Conservation (phyloP, 1,140 invertebrate species). For the Plectus sambesii region DNA sequence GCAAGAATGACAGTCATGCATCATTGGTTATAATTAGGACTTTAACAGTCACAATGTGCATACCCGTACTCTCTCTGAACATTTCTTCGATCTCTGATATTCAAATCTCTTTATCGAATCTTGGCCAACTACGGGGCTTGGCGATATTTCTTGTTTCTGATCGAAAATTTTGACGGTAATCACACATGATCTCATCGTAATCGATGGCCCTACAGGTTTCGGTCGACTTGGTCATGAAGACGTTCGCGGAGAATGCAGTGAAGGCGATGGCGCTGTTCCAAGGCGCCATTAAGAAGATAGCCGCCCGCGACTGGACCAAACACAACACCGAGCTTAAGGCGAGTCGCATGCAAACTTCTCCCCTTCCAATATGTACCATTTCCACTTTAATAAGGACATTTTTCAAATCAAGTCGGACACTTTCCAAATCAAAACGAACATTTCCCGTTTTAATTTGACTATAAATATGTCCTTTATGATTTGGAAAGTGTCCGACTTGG, state of each 20-base stretch:
- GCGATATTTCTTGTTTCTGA: too few species aligned
- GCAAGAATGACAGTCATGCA: neutral
- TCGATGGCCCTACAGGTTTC: slow-evolving; percentile 19
- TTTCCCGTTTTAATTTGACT: too few species aligned
- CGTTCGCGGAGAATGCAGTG: slow-evolving; percentile 24
- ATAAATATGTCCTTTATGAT: too few species aligned
- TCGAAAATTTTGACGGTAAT: too few species aligned
- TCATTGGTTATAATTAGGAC: neutral
- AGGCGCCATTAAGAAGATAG: slow-evolving; percentile 24
- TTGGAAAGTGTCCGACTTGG: too few species aligned
- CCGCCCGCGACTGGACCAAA: slow-evolving; percentile 21
- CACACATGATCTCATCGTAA: slow-evolving; percentile 2
- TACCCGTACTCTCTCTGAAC: neutral
- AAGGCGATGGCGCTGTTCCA: slow-evolving; percentile 31
- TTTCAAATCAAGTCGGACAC: too few species aligned
- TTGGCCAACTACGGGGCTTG: neutral
- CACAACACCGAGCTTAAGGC: slow-evolving; percentile 19
- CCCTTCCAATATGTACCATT: too few species aligned
- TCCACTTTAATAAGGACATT: too few species aligned
- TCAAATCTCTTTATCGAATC: neutral
- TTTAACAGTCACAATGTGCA: neutral
- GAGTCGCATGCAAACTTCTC: too few species aligned
- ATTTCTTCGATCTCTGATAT: neutral
- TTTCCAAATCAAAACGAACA: too few species aligned
- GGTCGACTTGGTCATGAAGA: slow-evolving; percentile 28